A percentile compares a stretch with the other conserved stretches of the same genome.
Conservation (phyloP, 2,888 invertebrate genomes). For the Scaptomyza caliginosa region DNA sequence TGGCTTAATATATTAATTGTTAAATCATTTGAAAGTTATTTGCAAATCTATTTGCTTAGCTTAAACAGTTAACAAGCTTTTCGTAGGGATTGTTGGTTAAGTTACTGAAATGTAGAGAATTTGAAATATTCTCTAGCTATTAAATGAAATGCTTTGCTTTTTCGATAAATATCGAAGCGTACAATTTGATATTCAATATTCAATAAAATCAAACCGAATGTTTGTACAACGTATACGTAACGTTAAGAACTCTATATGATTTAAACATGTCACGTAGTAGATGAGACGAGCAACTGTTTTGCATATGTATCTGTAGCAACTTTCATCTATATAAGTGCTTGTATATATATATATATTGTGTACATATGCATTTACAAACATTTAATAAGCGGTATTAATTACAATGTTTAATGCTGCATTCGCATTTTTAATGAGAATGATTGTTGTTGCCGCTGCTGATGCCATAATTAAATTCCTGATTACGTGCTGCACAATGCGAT, state of each 20-base stretch:
- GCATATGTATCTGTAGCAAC: neutral
- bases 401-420: constrained; percentile 32
- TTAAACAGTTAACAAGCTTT: neutral
- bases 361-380: constrained; percentile 37
- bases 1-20: neutral
- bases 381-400: constrained; percentile 51
- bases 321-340: neutral
- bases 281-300: neutral
- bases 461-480: constrained; percentile 28
- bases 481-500: neutral
- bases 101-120: neutral
- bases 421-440: constrained; percentile 26
- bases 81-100: neutral
- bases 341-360: neutral
- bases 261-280: constrained; percentile 26
- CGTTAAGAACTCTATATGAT: constrained; percentile 9
- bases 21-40: neutral
- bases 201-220: constrained; percentile 6
- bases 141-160: neutral
- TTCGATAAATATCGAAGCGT: neutral
- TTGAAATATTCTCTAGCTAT: no score
- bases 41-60: constrained; percentile 8
- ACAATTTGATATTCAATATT: constrained; percentile 10
- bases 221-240: neutral
- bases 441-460: constrained; percentile 5